phyloP scores from a whole-genome alignment of 2,113 vertebrate species.

The Opisthocomus hoazin region DNA sequence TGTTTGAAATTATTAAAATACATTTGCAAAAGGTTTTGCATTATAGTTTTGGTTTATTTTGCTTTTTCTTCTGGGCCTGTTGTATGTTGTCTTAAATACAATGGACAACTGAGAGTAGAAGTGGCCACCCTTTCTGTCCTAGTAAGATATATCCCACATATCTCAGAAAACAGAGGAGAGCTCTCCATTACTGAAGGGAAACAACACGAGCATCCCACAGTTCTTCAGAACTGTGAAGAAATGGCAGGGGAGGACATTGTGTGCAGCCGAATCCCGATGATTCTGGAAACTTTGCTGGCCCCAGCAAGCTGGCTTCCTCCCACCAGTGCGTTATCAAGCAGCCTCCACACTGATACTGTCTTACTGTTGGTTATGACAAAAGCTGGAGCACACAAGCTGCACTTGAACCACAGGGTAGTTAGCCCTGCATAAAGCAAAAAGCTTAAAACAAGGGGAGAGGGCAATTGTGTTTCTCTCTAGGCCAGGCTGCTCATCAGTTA shows the following conservation, averaged over 20 bases:
- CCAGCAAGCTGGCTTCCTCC: not conserved
- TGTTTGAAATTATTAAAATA: not conserved
- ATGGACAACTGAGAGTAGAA: not conserved
- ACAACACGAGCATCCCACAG: not conserved
- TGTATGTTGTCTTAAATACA: not conserved
- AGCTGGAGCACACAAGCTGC: rapidly evolving
- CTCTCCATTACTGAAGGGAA: not conserved
- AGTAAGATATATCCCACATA: rapidly evolving
- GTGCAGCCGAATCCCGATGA: not conserved
- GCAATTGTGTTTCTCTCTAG: not conserved
- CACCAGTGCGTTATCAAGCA: not conserved
- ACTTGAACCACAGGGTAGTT: not conserved
- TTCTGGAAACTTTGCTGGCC: not conserved
- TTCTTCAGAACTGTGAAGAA: not conserved
- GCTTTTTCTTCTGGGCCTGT: not conserved
- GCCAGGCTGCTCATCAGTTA: not conserved
- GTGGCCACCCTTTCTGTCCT: not conserved
- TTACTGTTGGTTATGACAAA: not conserved
- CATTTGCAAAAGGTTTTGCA: not conserved
- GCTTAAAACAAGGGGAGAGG: not conserved
- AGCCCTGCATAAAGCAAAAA: not conserved
- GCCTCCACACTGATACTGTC: not conserved
- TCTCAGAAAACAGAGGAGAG: not conserved
- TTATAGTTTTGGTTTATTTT: not conserved
- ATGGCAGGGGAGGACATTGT: no score